Evolutionary conservation across 2,888 invertebrate species (phyloP), one percentile per base, ranked within the genome.

Genomic region (Polia nebulosa): DNA sequence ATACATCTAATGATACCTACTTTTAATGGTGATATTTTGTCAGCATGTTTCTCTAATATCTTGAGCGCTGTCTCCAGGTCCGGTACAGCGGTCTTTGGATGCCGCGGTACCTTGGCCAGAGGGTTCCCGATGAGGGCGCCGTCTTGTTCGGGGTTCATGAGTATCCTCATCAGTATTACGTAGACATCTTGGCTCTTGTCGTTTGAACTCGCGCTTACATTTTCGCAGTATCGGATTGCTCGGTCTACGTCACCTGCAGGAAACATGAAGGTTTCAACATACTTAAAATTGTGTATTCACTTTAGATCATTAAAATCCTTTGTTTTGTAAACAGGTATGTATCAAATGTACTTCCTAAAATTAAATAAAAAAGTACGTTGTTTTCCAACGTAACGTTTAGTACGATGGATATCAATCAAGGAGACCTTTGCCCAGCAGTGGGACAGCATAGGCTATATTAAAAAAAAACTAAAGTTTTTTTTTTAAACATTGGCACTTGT

Each of bases 141-240:
- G n/a, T 81, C 87, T 63, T 90, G 88, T 6, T 91, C 88, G 0
- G 96, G 95, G 75, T 93, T 93, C 87, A 96, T 89, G 0, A 96
- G 88, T 45, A 95, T 94, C 79, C 96, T 94, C 91, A 97, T 96
- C 44, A 97, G 92, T 53, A 95, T 95, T 8, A 97, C 96, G 88
- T 97, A 97, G 0, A 97, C 97, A 92, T 96, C 94, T 55, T 90
- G 92, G 41, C 88, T 92, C 75, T 92, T 91, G 27, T 93, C 89
- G 83, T 79, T 87, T 0, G 85, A 87, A 45, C 89, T 92, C 2
- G 94, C 91, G 85, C 97, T 97, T 55, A 98, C 97, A 76, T 96
- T 97, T 82, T 97, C 97, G 88, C 99, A 99, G 92, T 99, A 99
- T 66, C 97, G 96, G 74, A 98, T 97, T 0, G 99, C 99, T 87